Conservation (phyloP, 2,888 invertebrate genomes). For the Ormyrus nitidulus region DNA sequence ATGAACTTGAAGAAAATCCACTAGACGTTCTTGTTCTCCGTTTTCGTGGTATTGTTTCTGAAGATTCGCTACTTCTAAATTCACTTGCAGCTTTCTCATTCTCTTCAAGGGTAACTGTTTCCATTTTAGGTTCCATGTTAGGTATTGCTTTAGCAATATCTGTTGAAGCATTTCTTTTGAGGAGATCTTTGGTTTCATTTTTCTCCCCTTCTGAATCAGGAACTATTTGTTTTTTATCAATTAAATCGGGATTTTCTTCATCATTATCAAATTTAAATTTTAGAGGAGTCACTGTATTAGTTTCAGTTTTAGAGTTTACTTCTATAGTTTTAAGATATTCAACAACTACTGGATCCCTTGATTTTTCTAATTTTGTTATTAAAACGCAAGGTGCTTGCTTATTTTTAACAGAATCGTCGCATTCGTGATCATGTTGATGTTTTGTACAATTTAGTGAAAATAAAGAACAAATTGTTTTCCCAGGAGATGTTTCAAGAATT, state of each 20-base stretch:
- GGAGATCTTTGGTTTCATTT: conserved; percentile 8
- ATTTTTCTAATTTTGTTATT: conserved; percentile 47
- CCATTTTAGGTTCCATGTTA: no score
- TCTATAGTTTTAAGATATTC: conserved; percentile 48
- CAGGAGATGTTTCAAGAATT: not conserved
- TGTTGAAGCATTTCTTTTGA: no score
- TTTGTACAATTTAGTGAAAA: conserved; percentile 52
- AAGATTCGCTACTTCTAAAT: not conserved
- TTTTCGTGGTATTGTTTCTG: not conserved
- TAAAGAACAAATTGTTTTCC: conserved; percentile 47
- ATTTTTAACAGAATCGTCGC: not conserved
- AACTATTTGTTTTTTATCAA: not conserved
- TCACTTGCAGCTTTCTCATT: not conserved
- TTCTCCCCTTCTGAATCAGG: not conserved
- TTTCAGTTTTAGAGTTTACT: not conserved
- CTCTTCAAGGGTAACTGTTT: not conserved
- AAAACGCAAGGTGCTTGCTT: conserved; percentile 26
- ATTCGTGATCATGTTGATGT: conserved; percentile 10
- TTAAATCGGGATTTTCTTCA: not conserved
- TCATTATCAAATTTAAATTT: not conserved
- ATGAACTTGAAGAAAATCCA: conserved; percentile 36
- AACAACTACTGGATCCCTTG: conserved; percentile 38
- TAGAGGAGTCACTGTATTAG: not conserved
- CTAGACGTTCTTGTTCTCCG: conserved; percentile 13
- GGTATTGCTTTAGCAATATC: no score